Base-by-base conservation (phyloP, 2,797 vertebrate species). In the Emys orbicularis region DNA sequence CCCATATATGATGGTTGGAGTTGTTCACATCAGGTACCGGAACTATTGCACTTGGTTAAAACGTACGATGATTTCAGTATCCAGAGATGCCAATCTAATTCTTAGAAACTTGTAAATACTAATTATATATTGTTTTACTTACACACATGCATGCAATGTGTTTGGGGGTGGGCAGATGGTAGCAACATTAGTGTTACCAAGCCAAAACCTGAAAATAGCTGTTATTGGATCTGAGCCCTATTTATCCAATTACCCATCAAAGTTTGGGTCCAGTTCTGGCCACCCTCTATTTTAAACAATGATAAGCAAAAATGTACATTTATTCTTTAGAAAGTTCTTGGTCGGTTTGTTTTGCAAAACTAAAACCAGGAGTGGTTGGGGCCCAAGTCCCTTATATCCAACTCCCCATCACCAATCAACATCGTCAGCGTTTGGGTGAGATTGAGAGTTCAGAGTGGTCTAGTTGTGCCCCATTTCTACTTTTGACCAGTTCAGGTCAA, bases 401-500 rank as follows among this genome's bases (percentile, higher is more conserved):
- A 44, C 13, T 83, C n/a, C 5, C n/a, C 50, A 21, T 52, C 89
- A 37, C 47, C 29, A 86, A 13, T 3, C 0, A 0, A 21, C n/a
- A 87, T 81, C 27, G 34, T 74, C 68, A 74, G 81, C n/a, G 50
- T 3, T 8, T 2, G 2, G 87, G 7, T 44, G 44, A 94, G 31
- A 92, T 54, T 11, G 86, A 81, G 76, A 83, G 52, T 7, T 87
- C 41, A 9, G 25, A 2, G 15, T 10, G n/a, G 13, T 59, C 93
- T 53, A 59, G 80, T 31, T 80, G 34, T 2, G 1, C 83, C 12
- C 50, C 7, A 1, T 80, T 44, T 84, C 47, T 94, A 10, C 59
- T 86, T 94, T 85, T 92, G 49, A 90, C 47, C 18, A 92, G 41
- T 87, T 93, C 29, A 77, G 18, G 15, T 56, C 90, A 61, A 41